phyloP scores from a whole-genome alignment of 1,140 invertebrate genomes.

The Acromyrmex heyeri region DNA sequence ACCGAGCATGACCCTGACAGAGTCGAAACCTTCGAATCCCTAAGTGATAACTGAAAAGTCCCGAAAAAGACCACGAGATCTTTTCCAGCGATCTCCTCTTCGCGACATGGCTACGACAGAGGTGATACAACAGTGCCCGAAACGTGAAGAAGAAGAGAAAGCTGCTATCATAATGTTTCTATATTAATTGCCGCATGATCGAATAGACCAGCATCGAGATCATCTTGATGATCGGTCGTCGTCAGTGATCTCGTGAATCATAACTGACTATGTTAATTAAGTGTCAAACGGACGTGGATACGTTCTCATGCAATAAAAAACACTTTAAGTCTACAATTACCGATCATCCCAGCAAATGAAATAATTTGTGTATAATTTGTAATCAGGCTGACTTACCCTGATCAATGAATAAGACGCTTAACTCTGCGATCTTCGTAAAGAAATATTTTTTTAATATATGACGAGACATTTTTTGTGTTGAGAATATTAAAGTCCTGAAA shows the following conservation, averaged over 20 bases:
- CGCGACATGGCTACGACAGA: neutral
- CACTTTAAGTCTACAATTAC: neutral
- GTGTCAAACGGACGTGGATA: neutral
- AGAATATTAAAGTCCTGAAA: conserved; percentile 7
- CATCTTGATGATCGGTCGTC: neutral
- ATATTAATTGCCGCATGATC: neutral
- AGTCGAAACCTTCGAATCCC: conserved; percentile 5
- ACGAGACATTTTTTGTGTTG: neutral
- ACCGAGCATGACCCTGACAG: conserved; percentile 45
- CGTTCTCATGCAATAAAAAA: neutral
- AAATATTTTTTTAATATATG: neutral
- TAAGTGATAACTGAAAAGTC: conserved; percentile 3
- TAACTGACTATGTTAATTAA: conserved; percentile 25
- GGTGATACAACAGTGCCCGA: neutral
- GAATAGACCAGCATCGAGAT: neutral
- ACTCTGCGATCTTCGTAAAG: neutral
- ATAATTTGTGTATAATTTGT: neutral
- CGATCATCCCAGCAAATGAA: neutral
- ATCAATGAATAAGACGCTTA: neutral
- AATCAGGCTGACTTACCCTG: neutral
- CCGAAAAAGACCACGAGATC: neutral
- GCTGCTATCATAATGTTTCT: neutral
- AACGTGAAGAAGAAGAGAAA: conserved; percentile 3
- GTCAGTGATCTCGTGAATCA: neutral
- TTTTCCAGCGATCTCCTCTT: neutral